Percentiles rank a stretch among this genome's conserved stretches.
phyloP scores from a whole-genome alignment of 2,797 vertebrate genomes.

The Anableps anableps region DNA sequence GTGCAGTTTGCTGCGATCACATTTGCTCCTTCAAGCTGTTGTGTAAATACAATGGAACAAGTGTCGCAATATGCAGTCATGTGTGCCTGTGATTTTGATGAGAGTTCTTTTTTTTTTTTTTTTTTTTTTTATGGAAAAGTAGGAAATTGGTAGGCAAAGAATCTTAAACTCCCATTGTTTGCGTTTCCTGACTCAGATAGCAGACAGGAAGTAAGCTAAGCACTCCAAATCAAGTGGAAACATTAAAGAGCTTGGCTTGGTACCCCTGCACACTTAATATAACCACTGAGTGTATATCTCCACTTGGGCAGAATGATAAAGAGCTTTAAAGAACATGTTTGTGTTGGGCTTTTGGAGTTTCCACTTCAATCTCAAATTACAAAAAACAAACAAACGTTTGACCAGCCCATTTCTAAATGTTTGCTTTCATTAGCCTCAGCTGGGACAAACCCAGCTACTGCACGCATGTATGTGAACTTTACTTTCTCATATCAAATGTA shows the following conservation, averaged over 20 bases:
- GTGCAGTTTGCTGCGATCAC: conserved; percentile 10
- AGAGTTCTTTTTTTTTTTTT: not conserved
- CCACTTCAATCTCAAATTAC: conserved; percentile 21
- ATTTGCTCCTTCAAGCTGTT: conserved; percentile 37
- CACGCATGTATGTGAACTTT: not conserved
- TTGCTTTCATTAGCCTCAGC: conserved; percentile 21
- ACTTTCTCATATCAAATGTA: not conserved
- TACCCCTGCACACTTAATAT: conserved; percentile 31
- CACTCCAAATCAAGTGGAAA: conserved; percentile 69
- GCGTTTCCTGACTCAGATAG: conserved; percentile 60
- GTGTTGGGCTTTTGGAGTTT: conserved; percentile 21
- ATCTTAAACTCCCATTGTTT: conserved; percentile 59
- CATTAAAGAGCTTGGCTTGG: conserved; percentile 35
- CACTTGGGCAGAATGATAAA: conserved; percentile 5
- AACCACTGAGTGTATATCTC: conserved; percentile 20
- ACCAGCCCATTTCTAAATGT: conserved; percentile 15
- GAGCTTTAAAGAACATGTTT: not conserved
- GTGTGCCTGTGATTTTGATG: conserved; percentile 14
- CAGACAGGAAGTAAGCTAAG: conserved; percentile 65
- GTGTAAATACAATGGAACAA: conserved; percentile 20
- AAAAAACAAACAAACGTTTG: conserved; percentile 29
- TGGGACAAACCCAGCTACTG: not conserved
- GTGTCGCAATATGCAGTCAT: conserved; percentile 10
- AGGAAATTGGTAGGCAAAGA: conserved; percentile 51
- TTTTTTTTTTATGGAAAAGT: conserved; percentile 3